Evolutionary conservation across 2,888 invertebrate genomes (phyloP).

Genomic region (Sarcophaga rosellei): DNA sequence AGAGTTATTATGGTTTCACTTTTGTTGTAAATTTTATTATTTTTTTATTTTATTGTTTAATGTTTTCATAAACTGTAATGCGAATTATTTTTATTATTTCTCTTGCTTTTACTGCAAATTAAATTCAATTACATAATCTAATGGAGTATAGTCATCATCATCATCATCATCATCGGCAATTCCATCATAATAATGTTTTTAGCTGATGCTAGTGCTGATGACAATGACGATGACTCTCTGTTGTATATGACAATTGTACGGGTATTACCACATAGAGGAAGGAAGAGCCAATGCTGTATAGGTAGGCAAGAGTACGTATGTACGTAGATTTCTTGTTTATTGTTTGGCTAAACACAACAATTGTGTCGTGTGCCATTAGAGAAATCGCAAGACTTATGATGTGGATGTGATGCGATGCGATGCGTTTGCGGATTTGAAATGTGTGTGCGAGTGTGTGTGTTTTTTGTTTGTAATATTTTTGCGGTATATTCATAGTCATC

Average conservation of each 20-base stretch:
- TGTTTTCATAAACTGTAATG: background rate
- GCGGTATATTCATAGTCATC: no score
- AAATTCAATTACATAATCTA: constrained; percentile 37
- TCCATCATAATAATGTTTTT: no score
- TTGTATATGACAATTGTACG: constrained; percentile 35
- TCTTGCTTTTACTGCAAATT: constrained; percentile 27
- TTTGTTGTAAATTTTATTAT: background rate
- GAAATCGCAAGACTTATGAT: constrained; percentile 30
- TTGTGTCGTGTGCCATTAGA: constrained; percentile 36
- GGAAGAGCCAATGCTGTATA: no score
- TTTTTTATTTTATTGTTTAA: constrained; percentile 5
- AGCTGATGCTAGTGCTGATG: constrained; percentile 1
- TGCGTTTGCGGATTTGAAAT: constrained; percentile 24
- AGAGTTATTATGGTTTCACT: background rate
- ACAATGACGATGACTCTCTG: constrained; percentile 2
- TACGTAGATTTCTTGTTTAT: constrained; percentile 18
- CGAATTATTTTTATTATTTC: background rate
- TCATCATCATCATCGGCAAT: no score
- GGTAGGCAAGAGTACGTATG: no score
- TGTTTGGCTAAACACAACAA: constrained; percentile 44
- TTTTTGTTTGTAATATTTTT: background rate
- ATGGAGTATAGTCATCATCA: background rate
- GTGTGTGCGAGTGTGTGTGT: background rate
- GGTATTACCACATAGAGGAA: no score
- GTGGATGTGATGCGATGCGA: background rate